A percentile compares a stretch with the other conserved stretches of the same genome.
phyloP scores from a whole-genome alignment of 2,888 invertebrate species.

The Catonia carolina region DNA sequence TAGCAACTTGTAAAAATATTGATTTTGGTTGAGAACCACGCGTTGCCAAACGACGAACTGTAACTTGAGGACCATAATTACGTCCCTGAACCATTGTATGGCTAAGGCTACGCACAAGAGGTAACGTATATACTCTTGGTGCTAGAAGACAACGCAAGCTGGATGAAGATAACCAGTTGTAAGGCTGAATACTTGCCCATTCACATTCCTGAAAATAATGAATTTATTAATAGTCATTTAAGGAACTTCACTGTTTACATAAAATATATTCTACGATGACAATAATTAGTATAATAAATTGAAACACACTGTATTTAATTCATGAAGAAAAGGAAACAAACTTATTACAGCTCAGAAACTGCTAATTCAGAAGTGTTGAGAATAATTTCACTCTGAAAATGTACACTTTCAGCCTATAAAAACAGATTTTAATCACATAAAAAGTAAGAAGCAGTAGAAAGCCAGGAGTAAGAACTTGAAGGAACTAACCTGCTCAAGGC shows the following conservation, averaged over 20 bases:
- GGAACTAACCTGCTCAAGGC: too few species aligned
- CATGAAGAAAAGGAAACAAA: too few species aligned
- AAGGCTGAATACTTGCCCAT: slow-evolving; percentile 42
- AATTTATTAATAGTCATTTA: too few species aligned
- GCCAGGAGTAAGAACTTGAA: too few species aligned
- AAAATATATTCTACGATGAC: slow-evolving; percentile 1
- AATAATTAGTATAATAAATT: not conserved
- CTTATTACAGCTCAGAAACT: too few species aligned
- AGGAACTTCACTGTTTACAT: too few species aligned
- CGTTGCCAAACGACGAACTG: slow-evolving; percentile 52
- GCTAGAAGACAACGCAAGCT: slow-evolving; percentile 50
- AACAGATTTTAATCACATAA: too few species aligned
- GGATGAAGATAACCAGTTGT: slow-evolving; percentile 44
- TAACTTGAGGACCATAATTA: slow-evolving; percentile 59
- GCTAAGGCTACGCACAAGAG: slow-evolving; percentile 56
- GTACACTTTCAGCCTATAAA: too few species aligned
- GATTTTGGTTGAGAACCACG: slow-evolving; percentile 46
- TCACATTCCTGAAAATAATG: slow-evolving; percentile 28
- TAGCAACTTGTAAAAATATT: slow-evolving; percentile 55
- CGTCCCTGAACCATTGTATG: slow-evolving; percentile 60
- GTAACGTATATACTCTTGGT: slow-evolving; percentile 54
- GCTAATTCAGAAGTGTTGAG: too few species aligned
- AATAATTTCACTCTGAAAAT: too few species aligned
- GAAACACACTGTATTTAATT: too few species aligned
- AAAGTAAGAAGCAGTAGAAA: too few species aligned